phyloP scores from a whole-genome alignment of 2,888 invertebrate species.

The Podotricha telesiphe region DNA sequence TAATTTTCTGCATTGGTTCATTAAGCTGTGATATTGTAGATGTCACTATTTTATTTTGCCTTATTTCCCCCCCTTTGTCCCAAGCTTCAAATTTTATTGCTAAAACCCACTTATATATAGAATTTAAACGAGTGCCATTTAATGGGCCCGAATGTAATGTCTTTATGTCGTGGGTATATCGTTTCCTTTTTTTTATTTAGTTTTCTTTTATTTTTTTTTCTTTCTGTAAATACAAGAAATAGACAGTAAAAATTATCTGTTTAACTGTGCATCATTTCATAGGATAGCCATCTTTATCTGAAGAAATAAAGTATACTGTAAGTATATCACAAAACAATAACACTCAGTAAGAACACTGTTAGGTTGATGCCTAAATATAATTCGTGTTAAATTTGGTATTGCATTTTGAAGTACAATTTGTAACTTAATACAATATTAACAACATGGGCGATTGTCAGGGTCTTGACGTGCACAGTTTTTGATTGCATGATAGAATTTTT shows the following conservation, averaged over 20 bases:
- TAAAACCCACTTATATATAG: constrained; percentile 40
- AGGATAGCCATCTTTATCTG: constrained; percentile 87
- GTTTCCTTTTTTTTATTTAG: constrained; percentile 44
- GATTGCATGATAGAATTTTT: constrained; percentile 72
- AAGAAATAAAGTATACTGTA: constrained; percentile 84
- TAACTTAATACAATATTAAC: constrained; percentile 55
- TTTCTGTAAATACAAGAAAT: constrained; percentile 83
- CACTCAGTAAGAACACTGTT: constrained; percentile 82
- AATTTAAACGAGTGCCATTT: constrained; percentile 32
- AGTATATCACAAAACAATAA: constrained; percentile 83
- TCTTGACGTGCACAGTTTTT: constrained; percentile 65
- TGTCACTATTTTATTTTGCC: constrained; percentile 49
- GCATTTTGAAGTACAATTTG: constrained; percentile 64
- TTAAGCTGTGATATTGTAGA: constrained; percentile 47
- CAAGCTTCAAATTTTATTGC: constrained; percentile 55
- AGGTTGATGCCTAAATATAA: constrained; percentile 75
- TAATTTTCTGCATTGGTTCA: constrained; percentile 35
- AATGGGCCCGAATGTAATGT: constrained; percentile 30
- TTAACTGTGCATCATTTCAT: constrained; percentile 90
- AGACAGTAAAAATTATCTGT: constrained; percentile 88
- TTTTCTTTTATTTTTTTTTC: constrained; percentile 58
- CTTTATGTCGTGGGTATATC: constrained; percentile 37
- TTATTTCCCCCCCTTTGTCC: constrained; percentile 53
- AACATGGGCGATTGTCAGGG: constrained; percentile 58
- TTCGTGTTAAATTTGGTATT: constrained; percentile 60